Percentiles rank a stretch among this genome's conserved stretches.
Evolutionary conservation across 2,797 vertebrate species (phyloP).

Genomic region (Diplodus sargus): DNA sequence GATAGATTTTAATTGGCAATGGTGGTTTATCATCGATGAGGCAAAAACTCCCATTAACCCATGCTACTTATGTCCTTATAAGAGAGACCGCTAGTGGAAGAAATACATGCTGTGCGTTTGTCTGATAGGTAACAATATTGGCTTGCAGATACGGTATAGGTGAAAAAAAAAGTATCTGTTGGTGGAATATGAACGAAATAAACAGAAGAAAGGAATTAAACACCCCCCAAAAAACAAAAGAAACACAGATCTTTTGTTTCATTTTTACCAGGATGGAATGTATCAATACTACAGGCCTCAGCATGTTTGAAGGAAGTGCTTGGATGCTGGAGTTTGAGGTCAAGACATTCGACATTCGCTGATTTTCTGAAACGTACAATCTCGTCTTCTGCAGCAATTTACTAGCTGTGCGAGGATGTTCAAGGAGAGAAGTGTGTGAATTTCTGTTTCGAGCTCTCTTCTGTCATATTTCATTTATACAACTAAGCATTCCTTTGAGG

Average conservation of each 20-base stretch:
- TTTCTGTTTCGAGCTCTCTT: neutral
- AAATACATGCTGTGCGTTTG: too few relatives aligned
- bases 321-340: neutral
- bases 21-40: too few relatives aligned
- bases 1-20: too few relatives aligned
- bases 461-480: neutral
- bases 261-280: neutral
- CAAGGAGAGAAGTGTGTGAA: neutral
- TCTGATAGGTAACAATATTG: too few relatives aligned
- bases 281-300: neutral
- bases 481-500: neutral
- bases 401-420: neutral
- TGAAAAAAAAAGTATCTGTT: too few relatives aligned
- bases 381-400: neutral
- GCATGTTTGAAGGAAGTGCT: neutral
- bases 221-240: neutral
- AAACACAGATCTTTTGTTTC: neutral
- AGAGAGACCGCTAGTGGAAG: too few relatives aligned
- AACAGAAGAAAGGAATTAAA: too few relatives aligned
- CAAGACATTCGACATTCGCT: neutral
- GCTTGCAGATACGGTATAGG: too few relatives aligned
- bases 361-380: neutral
- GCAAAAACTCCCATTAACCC: too few relatives aligned
- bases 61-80: too few relatives aligned
- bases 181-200: too few relatives aligned